These are phyloP conservation scores for Hypercompe scribonia DNA, from an alignment of 2,888 invertebrate species.

Conservation along the genomic window DNA sequence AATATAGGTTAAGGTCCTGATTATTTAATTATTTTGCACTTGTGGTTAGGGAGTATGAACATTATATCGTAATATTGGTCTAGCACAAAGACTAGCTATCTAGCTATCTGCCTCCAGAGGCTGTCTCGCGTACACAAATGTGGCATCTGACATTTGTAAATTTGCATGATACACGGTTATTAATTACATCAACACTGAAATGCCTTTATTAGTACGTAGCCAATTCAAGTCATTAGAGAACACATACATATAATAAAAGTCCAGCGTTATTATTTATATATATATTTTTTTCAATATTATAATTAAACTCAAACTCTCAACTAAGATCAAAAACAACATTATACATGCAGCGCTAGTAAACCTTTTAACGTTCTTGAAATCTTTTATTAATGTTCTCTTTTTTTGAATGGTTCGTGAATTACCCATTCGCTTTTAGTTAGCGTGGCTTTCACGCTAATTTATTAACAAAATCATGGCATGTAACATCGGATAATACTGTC, in stretches of 20 bases:
- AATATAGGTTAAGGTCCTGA: slow-evolving; percentile 9
- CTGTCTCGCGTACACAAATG: slow-evolving; percentile 11
- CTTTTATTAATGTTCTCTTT: background rate
- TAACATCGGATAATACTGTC: slow-evolving; percentile 10
- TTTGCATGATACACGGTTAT: slow-evolving; percentile 50
- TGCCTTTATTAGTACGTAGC: background rate
- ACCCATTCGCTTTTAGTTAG: background rate
- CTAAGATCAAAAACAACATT: no score
- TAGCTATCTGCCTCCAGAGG: slow-evolving; percentile 6
- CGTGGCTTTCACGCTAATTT: background rate
- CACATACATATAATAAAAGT: no score
- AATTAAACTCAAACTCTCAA: no score
- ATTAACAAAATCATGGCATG: slow-evolving; percentile 3
- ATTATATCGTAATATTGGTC: slow-evolving; percentile 4
- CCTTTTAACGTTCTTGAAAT: no score
- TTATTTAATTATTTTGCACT: background rate
- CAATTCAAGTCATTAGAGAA: background rate
- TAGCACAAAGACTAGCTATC: background rate
- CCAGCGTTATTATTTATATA: no score
- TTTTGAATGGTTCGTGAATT: background rate
- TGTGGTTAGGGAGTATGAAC: background rate
- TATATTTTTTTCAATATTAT: no score
- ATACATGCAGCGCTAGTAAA: no score
- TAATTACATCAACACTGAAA: slow-evolving; percentile 35
- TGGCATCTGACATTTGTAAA: slow-evolving; percentile 29